A percentile compares a stretch with the other conserved stretches of the same genome.
Conservation (phyloP, 2,113 vertebrate genomes). For the Rutilus rutilus region DNA sequence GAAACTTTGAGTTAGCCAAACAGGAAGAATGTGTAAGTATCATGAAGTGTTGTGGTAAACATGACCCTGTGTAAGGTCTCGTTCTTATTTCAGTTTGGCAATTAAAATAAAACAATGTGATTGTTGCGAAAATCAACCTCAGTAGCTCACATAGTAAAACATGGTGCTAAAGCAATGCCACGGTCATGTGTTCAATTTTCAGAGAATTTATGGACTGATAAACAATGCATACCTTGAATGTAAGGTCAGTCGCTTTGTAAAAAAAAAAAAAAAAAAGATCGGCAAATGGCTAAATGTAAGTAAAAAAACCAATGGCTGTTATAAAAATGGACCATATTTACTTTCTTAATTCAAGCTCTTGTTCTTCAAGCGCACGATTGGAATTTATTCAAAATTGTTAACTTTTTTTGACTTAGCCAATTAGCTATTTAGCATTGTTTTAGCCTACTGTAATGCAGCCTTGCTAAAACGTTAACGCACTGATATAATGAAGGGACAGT, state of each 20-base stretch:
- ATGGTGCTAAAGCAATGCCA: background rate
- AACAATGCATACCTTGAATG: background rate
- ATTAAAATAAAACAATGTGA: slow-evolving; percentile 2
- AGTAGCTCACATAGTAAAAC: background rate
- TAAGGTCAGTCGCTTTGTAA: background rate
- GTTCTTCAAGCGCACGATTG: background rate
- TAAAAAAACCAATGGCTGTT: background rate
- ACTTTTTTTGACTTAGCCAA: too few species aligned
- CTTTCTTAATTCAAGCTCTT: background rate
- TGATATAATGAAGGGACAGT: too few species aligned
- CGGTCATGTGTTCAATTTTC: background rate
- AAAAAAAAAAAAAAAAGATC: background rate
- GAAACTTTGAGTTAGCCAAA: slow-evolving; percentile 45
- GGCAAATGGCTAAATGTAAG: background rate
- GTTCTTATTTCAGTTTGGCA: background rate
- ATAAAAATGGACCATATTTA: background rate
- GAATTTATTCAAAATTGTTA: background rate
- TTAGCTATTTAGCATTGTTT: background rate
- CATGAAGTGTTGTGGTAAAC: slow-evolving; percentile 32
- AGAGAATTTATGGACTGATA: background rate
- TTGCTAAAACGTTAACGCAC: background rate
- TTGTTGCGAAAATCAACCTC: background rate
- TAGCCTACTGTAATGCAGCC: background rate
- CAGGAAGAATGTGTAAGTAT: background rate
- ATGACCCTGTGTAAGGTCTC: background rate